Evolutionary conservation across 2,888 invertebrate genomes (phyloP), one percentile per base, ranked within the genome.

Genomic region (Zygogramma bicolorata): DNA sequence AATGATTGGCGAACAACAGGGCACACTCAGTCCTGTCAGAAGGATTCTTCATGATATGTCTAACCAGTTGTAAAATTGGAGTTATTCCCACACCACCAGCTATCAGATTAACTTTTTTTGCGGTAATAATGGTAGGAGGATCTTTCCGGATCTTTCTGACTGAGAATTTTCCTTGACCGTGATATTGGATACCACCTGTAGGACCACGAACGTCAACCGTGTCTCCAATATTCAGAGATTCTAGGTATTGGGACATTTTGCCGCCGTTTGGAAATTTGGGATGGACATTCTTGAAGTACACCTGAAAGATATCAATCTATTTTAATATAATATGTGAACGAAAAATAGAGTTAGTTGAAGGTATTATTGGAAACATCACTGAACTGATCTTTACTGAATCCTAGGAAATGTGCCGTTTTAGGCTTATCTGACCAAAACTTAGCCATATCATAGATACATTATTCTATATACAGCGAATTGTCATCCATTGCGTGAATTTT

Each of bases 261-360:
- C 99, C 99, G 67, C 99, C 99, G 3, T 97, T 96, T 0, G 98
- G 99, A 87, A 99, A 99, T 88, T 97, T 97, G 0, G 98, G 98
- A 87, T 99, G 96, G 0, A 95, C 93, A 89, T 97, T 94, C 89
- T 96, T 97, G 87, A 95, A 96, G 87, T 99, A 99, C 0, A 99
- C 96, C 96, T 96, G 83, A 1, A 86, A n/a, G n/a, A n/a, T n/a
- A n/a, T n/a, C n/a, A n/a, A n/a, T n/a, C n/a, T n/a, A n/a, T n/a
- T n/a, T n/a, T n/a, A n/a, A n/a, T n/a, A n/a, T n/a, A n/a, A n/a
- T n/a, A n/a, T n/a, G n/a, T n/a, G n/a, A n/a, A n/a, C n/a, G n/a
- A n/a, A n/a, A n/a, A n/a, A n/a, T n/a, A n/a, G n/a, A n/a, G n/a
- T n/a, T n/a, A n/a, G n/a, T n/a, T n/a, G n/a, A n/a, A n/a, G n/a